These are phyloP conservation scores for Stichopus horrens DNA, from an alignment of 53 echinoderm and acorn worm genomes.

Conservation along the genomic window DNA sequence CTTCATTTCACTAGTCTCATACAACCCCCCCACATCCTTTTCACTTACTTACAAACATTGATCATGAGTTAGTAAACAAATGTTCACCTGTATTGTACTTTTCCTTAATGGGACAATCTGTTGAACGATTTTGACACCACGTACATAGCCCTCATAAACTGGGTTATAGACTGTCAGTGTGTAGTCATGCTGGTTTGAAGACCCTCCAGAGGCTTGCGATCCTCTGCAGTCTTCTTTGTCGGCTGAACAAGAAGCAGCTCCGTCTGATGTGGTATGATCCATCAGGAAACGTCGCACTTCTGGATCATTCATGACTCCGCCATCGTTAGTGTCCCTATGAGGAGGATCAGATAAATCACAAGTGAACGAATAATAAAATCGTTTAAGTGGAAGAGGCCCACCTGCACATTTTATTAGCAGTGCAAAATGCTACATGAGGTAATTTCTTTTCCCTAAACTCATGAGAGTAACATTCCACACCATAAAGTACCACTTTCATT, in stretches of 20 bases:
- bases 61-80: background rate
- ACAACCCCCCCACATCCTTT: no score
- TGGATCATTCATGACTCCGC: slow-evolving; percentile 89
- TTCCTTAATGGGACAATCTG: slow-evolving; percentile 81
- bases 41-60: background rate
- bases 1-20: no score
- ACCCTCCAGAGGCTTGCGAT: background rate
- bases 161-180: slow-evolving; percentile 85
- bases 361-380: background rate
- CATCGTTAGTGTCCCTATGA: slow-evolving; percentile 88
- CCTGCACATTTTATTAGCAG: background rate
- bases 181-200: slow-evolving; percentile 3
- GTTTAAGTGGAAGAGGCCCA: background rate
- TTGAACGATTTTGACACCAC: slow-evolving; percentile 66
- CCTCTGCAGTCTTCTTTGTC: slow-evolving; percentile 9
- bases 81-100: slow-evolving; percentile 78
- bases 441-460: background rate
- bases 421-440: background rate
- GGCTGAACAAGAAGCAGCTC: slow-evolving; percentile 44
- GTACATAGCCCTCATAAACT: slow-evolving; percentile 71
- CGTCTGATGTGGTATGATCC: background rate
- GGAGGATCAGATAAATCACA: background rate
- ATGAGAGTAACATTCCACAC: background rate
- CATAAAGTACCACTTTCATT: no score
- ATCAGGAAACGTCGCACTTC: slow-evolving; percentile 70